Evolutionary conservation across 2,888 invertebrate genomes (phyloP).

Genomic region (Phanerotoma sp.): DNA sequence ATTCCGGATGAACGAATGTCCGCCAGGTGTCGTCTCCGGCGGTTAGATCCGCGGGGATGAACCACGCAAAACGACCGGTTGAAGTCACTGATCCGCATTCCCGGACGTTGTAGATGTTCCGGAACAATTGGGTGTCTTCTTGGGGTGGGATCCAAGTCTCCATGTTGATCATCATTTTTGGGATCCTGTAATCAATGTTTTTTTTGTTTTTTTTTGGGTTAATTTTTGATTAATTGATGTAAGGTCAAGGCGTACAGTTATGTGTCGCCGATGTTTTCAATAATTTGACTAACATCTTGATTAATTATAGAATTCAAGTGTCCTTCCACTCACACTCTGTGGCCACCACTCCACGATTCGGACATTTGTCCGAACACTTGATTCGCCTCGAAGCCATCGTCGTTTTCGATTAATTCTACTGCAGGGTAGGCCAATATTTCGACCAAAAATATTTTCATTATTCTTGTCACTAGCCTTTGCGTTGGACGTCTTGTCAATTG

Average conservation of each 20-base stretch:
- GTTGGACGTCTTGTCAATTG: conserved; percentile 62
- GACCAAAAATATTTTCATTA: conserved; percentile 63
- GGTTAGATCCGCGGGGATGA: conserved; percentile 60
- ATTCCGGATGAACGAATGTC: conserved; percentile 58
- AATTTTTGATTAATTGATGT: too few relatives aligned
- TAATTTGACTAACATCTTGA: background rate
- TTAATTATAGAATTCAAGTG: background rate
- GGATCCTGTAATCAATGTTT: conserved; percentile 49
- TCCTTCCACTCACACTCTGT: conserved; percentile 43
- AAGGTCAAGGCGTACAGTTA: too few relatives aligned
- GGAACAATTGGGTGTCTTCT: conserved; percentile 59
- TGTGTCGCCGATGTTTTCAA: too few relatives aligned
- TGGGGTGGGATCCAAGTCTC: conserved; percentile 72
- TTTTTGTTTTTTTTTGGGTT: background rate
- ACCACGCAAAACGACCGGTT: conserved; percentile 68
- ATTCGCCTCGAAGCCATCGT: conserved; percentile 57
- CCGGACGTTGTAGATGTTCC: conserved; percentile 53
- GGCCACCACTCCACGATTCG: conserved; percentile 33
- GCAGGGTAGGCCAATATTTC: conserved; percentile 60
- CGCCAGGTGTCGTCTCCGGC: conserved; percentile 62
- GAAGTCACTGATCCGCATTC: conserved; percentile 62
- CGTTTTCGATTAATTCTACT: conserved; percentile 54
- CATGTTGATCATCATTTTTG: conserved; percentile 65
- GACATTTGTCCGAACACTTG: conserved; percentile 52
- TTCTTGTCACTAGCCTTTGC: conserved; percentile 62